Evolutionary conservation across 2,888 invertebrate species (phyloP).

Genomic region (Liopterus haemorrhoidalis): DNA sequence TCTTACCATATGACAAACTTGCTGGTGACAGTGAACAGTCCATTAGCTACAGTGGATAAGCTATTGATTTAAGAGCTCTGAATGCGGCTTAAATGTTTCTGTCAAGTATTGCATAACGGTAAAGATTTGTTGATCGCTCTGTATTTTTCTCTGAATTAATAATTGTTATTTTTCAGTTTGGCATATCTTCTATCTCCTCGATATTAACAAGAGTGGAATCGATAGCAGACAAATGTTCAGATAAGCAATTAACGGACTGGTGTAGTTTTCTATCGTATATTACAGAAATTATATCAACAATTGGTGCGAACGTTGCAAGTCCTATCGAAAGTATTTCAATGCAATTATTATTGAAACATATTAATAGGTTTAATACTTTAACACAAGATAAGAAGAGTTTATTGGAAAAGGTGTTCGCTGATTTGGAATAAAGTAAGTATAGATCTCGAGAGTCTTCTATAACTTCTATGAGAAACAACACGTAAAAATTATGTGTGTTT

Average conservation of each 20-base stretch:
- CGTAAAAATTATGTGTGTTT: too few species aligned
- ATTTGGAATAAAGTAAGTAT: too few species aligned
- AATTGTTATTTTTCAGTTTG: constrained; percentile 46
- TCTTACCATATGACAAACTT: too few species aligned
- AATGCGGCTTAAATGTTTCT: too few species aligned
- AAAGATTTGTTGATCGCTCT: too few species aligned
- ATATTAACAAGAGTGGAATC: constrained; percentile 50
- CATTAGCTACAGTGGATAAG: too few species aligned
- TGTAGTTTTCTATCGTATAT: constrained; percentile 51
- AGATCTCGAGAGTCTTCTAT: too few species aligned
- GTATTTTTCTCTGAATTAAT: not conserved
- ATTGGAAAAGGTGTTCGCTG: constrained; percentile 40
- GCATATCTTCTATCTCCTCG: constrained; percentile 51
- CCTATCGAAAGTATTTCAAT: constrained; percentile 41
- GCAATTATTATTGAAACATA: constrained; percentile 40
- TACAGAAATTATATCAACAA: constrained; percentile 43
- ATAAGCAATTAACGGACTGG: constrained; percentile 45
- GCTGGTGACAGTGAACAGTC: too few species aligned
- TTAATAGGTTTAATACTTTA: constrained; percentile 37
- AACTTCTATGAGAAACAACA: too few species aligned
- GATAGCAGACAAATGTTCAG: constrained; percentile 40
- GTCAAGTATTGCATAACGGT: too few species aligned
- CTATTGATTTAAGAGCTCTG: too few species aligned
- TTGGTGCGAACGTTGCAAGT: constrained; percentile 31
- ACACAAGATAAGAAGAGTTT: constrained; percentile 36